These are phyloP conservation scores for Aleiodes leptofemur DNA, from an alignment of 2,888 invertebrate species.

Conservation along the genomic window DNA sequence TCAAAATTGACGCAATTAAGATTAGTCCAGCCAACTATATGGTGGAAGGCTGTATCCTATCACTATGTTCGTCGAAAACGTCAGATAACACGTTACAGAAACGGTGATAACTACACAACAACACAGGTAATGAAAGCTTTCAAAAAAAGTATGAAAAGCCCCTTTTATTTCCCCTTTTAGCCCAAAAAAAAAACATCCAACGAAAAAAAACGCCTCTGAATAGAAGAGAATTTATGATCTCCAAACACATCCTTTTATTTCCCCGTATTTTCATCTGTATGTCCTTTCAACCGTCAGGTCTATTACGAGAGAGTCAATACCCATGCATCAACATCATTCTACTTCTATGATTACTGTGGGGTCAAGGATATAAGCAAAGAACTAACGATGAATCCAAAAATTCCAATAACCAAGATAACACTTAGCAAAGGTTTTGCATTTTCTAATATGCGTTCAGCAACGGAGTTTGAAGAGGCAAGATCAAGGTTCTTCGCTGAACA, in stretches of 20 bases:
- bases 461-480: slow-evolving; percentile 89
- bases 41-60: slow-evolving; percentile 93
- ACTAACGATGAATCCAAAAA: slow-evolving; percentile 81
- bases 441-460: slow-evolving; percentile 85
- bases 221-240: background rate
- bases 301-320: slow-evolving; percentile 90
- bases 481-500: slow-evolving; percentile 87
- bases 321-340: slow-evolving; percentile 86
- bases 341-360: slow-evolving; percentile 86
- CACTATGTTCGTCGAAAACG: slow-evolving; percentile 87
- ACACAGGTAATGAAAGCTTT: slow-evolving; percentile 80
- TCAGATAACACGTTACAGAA: slow-evolving; percentile 86
- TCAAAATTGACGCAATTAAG: slow-evolving; percentile 82
- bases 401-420: slow-evolving; percentile 85
- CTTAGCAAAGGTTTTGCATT: slow-evolving; percentile 89
- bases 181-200: background rate
- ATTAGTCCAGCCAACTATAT: slow-evolving; percentile 85
- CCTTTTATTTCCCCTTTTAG: background rate
- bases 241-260: slow-evolving; percentile 1
- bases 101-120: slow-evolving; percentile 88
- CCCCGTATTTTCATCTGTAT: background rate
- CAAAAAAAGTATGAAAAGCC: background rate
- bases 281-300: slow-evolving; percentile 76
- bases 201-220: background rate
- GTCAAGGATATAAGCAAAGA: slow-evolving; percentile 86